Base-by-base conservation (phyloP, 2,888 invertebrate species). In the Aphelenchoides bicaudatus region DNA sequence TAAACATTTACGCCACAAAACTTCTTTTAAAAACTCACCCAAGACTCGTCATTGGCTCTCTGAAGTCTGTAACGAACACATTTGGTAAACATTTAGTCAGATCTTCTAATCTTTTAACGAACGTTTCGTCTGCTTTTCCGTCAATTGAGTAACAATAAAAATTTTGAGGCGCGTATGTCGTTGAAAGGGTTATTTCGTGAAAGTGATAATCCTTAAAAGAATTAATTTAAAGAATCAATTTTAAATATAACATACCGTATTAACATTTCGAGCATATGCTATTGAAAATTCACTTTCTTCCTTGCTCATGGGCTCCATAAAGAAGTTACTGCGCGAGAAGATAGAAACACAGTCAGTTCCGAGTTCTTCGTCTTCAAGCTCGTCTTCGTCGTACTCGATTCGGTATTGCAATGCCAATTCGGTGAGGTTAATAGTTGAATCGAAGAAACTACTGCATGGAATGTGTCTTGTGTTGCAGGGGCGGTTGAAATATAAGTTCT, bases 141-240 rank as follows among this genome's bases (percentile, higher is more conserved):
- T 34, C 34, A 34, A 34, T 34, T 16, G 34, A 34, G 34, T 13
- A 34, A 34, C 34, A 34, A 34, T 34, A 34, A 16, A 13, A 16
- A 34, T 34, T 34, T 34, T 34, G 34, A 34, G 34, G 34, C 34
- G 34, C 34, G 34, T 34, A 34, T 13, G 34, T 34, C 34, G 34
- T 34, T 34, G 34, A 34, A 13, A 34, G 16, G 13, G 13, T 16
- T 16, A 34, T 34, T 34, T 34, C 34, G 16, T 13, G 13, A 16
- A 34, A 34, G 34, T 16, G 34, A 34, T 34, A 34, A 34, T 34
- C 34, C 13, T 13, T 13, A 34, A 34, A 34, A n/a, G n/a, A n/a
- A n/a, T n/a, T n/a, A n/a, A n/a, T n/a, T n/a, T n/a, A n/a, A n/a
- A n/a, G n/a, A n/a, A n/a, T n/a, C n/a, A n/a, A n/a, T n/a, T n/a